Evolutionary conservation across 2,888 invertebrate genomes (phyloP), one percentile per base, ranked within the genome.

Genomic region (Tiliacea citrago): DNA sequence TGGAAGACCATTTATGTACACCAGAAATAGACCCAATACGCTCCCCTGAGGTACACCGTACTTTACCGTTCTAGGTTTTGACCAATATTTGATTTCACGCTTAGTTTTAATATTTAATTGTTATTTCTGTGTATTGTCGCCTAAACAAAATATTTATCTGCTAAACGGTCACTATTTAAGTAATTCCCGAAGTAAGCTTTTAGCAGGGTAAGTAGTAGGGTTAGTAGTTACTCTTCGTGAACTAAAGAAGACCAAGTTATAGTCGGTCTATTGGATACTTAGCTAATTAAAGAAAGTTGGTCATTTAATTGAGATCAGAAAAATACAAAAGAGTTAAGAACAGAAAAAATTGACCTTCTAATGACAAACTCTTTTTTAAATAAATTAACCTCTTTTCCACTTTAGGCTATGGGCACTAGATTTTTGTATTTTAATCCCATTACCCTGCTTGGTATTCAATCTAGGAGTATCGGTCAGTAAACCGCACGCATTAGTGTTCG

Each of bases 381-480:
- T 53, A 53, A 55, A 13, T 55, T 2, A 55, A 13, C 12, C 24
- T 24, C 24, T 16, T 55, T 57, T 29, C 55, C 4, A 74, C 51
- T 60, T 58, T 12, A 39, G 18, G 2, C 16, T 24, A 42, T 29
- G 1, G 8, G n/a, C 42, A 21, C 9, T 18, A 58, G 16, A 51
- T 58, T 35, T 35, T 58, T 8, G 1, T 13, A 55, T 29, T 55
- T 61, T 42, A 55, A 21, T 49, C 42, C 42, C 42, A 80, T 24
- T 35, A 45, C 16, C 35, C 35, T 80, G 61, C 45, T 79, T 82
- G 29, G 69, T 77, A 82, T 82, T 79, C 79, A 42, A 58, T 71
- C 45, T 79, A 24, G 16, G 7, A 35, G 47, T 68, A 55, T 72
- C 63, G 68, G 73, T 73, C 62, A 81, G 68, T 67, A 80, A 81